Base-by-base conservation (phyloP, 1,140 invertebrate genomes). In the Streblospio benedicti region DNA sequence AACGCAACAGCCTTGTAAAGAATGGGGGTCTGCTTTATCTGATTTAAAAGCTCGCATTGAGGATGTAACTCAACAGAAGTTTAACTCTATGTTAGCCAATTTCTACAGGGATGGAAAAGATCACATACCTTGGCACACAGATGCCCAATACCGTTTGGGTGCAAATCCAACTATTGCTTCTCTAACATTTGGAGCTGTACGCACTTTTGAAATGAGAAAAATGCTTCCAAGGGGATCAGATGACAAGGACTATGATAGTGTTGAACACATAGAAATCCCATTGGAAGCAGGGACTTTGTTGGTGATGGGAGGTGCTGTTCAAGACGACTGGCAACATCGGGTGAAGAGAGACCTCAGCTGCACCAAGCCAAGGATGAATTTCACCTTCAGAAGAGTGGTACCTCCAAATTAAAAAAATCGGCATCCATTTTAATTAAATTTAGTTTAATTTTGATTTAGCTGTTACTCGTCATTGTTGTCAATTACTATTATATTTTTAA, bases 81-180 rank as follows among this genome's bases (percentile, higher is more conserved):
- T 81, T 63, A 83, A 83, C 65, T 80, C 79, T 35, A 76, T 82
- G 59, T 70, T 80, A 28, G 68, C 77, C 20, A 81, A 81, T 62
- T 63, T 81, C 5, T 82, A 81, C 63, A 67, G 80, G 18, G 73
- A 79, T 66, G 80, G 79, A 1, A 74, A 82, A 62, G 80, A 82
- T 65, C 72, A 70, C 50, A 70, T 79, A 23, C 68, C 69, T 9
- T 83, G 81, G 81, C 79, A 80, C 63, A 69, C 71, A 47, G 81
- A 82, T 62, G 72, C 76, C 62, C 79, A 82, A 64, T 62, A 64
- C 2, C 65, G 70, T 32, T 66, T 82, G 23, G 77, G 81, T 3
- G 62, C 69, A 9, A 69, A 76, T 45, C 81, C 81, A 5, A 73
- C 73, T 2, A 79, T 82, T 60, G 81, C 80, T 0, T 78, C 78